Base-by-base conservation (phyloP, 2,888 invertebrate species). In the Sepiola atlantica region DNA sequence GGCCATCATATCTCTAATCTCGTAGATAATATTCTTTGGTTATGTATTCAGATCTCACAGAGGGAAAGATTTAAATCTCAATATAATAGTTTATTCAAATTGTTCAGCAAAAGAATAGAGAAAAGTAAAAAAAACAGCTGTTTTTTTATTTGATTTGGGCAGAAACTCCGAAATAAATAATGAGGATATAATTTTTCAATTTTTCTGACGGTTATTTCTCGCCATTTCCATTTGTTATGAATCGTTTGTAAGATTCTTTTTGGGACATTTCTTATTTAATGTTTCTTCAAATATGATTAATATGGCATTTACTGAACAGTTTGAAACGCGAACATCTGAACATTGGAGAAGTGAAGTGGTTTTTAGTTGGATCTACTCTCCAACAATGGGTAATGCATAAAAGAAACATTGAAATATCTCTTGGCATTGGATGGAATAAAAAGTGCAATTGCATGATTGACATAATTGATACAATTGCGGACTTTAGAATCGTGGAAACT, bases 121-220 rank as follows among this genome's bases (percentile, higher is more conserved):
- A 77, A n/a, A 77, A 61, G 61, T 14, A 61, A 24, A 61, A n/a
- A n/a, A 8, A 61, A 24, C 8, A 24, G 28, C 0, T n/a, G 28
- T 77, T 12, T n/a, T 77, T n/a, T n/a, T n/a, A n/a, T n/a, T n/a
- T n/a, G n/a, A n/a, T 77, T 16, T 77, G 28, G 77, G 77, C 77
- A 77, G 2, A n/a, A 77, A 77, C n/a, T 77, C 77, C n/a, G n/a
- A 77, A 77, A n/a, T 77, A n/a, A 77, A 77, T n/a, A n/a, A 77
- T 77, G 77, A 77, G n/a, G n/a, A 77, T 77, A 77, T n/a, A 77
- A 77, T 77, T 77, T 77, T 77, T 28, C 77, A 77, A 77, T 77
- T n/a, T 77, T 77, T 77, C 14, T n/a, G 10, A 28, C 12, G 77
- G 12, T n/a, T 1, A 14, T 77, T n/a, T 77, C n/a, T n/a, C n/a